phyloP scores from a whole-genome alignment of 2,888 invertebrate species.

The Epistrophe eligans region DNA sequence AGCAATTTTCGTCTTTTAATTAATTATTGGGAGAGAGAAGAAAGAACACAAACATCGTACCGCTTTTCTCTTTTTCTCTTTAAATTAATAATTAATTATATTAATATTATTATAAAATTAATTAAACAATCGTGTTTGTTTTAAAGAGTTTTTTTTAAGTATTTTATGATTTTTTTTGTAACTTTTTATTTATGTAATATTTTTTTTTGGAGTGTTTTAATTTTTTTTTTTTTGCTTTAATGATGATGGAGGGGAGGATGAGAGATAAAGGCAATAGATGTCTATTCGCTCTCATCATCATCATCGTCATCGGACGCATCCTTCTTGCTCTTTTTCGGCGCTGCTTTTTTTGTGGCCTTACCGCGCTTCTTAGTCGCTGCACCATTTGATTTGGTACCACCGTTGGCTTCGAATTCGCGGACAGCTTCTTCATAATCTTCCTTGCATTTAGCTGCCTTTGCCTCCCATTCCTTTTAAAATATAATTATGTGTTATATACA shows the following conservation, averaged over 20 bases:
- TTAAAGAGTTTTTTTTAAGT: conserved; percentile 70
- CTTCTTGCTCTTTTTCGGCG: conserved; percentile 85
- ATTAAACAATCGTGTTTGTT: conserved; percentile 74
- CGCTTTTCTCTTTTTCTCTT: conserved; percentile 76
- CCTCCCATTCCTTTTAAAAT: conserved; percentile 92
- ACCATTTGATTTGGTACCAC: conserved; percentile 85
- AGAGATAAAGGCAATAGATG: conserved; percentile 59
- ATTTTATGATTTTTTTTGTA: conserved; percentile 65
- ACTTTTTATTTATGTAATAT: conserved; percentile 65
- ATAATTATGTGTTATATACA: background rate
- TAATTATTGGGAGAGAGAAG: conserved; percentile 21
- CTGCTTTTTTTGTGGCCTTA: conserved; percentile 84
- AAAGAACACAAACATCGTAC: conserved; percentile 61
- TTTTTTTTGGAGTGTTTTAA: conserved; percentile 60
- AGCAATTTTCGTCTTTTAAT: conserved; percentile 14
- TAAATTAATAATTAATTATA: conserved; percentile 74
- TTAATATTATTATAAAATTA: conserved; percentile 75
- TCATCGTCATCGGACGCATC: conserved; percentile 88
- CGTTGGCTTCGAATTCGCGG: conserved; percentile 94
- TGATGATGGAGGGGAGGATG: conserved; percentile 39
- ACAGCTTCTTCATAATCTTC: conserved; percentile 94
- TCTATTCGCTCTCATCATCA: conserved; percentile 88
- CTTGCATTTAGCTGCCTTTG: conserved; percentile 93
- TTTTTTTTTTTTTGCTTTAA: conserved; percentile 68
- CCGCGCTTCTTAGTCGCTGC: conserved; percentile 85